Evolutionary conservation across 2,113 vertebrate genomes (phyloP), one percentile per base, ranked within the genome.

Genomic region (Nerophis lumbriciformis): DNA sequence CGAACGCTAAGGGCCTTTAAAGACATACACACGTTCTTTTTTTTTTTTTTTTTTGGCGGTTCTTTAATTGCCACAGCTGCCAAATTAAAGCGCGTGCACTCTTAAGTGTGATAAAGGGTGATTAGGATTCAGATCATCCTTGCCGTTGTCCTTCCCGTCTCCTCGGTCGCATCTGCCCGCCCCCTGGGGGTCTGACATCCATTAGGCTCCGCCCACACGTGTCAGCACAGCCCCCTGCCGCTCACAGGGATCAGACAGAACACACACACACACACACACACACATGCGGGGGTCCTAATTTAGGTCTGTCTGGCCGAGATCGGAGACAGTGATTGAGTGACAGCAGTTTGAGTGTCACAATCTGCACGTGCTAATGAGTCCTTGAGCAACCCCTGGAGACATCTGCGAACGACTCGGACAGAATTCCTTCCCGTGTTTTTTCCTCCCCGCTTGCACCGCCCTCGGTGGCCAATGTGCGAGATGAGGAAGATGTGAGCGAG

Each of bases 101-200:
- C 35, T 57, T 42, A 57, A 45, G 37, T 6, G 66, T 55, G 16
- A 65, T 59, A 36, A 64, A 37, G 39, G 12, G 54, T 70, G 37
- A 65, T 54, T 69, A 53, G 49, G 36, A 69, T 67, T 54, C 13
- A 50, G 47, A 66, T 54, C 54, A 48, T 61, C 72, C 63, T 75
- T 63, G 68, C 38, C 13, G 68, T 61, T n/a, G 74, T 79, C 73
- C 76, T 81, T 59, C 63, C 72, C 13, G 64, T 78, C 76, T 74
- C 66, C 15, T 60, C 66, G 68, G 75, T 68, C 63, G 66, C 78
- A 84, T 80, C 79, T 81, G 79, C 61, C 76, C 61, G 36, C 45
- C 69, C 81, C 67, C 69, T 53, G 45, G 65, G 78, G 80, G 77
- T 71, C 55, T 78, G 74, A 78, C 83, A 75, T 71, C 78, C 36